Evolutionary conservation across 2,888 invertebrate species (phyloP), one percentile per base, ranked within the genome.

Genomic region (Rhingia campestris): DNA sequence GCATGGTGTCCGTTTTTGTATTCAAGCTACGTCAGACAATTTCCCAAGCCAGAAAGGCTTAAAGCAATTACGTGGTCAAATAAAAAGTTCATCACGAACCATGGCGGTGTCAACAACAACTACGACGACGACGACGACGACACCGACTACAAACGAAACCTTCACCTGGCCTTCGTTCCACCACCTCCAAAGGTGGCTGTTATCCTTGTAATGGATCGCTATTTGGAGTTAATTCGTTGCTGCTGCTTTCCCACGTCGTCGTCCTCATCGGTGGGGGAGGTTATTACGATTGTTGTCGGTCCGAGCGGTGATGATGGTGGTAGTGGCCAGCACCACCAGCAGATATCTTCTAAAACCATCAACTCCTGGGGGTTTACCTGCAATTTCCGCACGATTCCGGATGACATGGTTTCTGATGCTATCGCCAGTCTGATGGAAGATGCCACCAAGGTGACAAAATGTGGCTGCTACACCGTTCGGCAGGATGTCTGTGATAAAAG

Each of bases 1-100:
- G 74, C 70, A 72, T 81, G 80, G 75, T 81, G 81, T 75, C 81
- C 76, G 58, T 70, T 77, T 81, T 74, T 77, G 66, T 77, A 86
- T 85, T 69, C 76, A 72, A 54, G 39, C 14, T 58, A 72, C 69
- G 76, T 59, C 56, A 64, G 53, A 41, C 75, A 81, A 79, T 80
- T 75, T 51, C 37, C 30, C 76, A 73, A 81, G 80, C 70, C 86
- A 76, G 75, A 72, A 86, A 86, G 81, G 82, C 86, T 86, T 84
- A 86, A 86, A 81, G 76, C 84, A 77, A 81, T 86, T 84, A 84
- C 73, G 75, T 81, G 86, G 86, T 86, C 86, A 82, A 81, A 81
- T 82, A 82, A 86, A 81, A 81, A 70, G 77, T 81, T 74, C 75
- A 77, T 84, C 75, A 80, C 77, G 70, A 37, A 75, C 74, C 47